phyloP scores from a whole-genome alignment of 2,113 vertebrate genomes.

The Oncorhynchus nerka region DNA sequence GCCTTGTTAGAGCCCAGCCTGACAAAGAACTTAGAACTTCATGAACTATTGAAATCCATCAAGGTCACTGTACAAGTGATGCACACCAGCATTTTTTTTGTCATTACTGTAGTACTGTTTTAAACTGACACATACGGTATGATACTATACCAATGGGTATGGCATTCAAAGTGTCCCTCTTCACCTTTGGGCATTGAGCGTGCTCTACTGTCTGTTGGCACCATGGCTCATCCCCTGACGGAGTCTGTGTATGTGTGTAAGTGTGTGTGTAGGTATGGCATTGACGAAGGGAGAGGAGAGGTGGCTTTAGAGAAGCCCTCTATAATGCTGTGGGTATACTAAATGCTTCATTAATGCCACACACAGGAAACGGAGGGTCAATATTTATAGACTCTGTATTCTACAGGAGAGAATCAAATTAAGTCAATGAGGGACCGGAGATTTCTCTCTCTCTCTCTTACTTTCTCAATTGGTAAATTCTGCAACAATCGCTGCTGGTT shows the following conservation, averaged over 20 bases:
- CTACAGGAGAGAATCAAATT: slow-evolving; percentile 68
- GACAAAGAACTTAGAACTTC: neutral
- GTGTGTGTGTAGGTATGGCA: slow-evolving; percentile 23
- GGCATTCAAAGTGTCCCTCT: neutral
- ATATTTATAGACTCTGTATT: slow-evolving; percentile 76
- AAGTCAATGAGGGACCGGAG: slow-evolving; percentile 64
- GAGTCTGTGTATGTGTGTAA: neutral
- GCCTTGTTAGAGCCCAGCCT: neutral
- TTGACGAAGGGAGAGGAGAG: slow-evolving; percentile 49
- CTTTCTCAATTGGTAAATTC: slow-evolving; percentile 61
- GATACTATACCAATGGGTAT: no score
- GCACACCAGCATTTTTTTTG: neutral
- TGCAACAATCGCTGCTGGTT: slow-evolving; percentile 57
- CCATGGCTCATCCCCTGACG: slow-evolving; percentile 5
- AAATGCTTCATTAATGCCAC: slow-evolving; percentile 75
- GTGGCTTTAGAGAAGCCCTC: slow-evolving; percentile 66
- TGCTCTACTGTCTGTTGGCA: slow-evolving; percentile 21
- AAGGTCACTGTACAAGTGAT: neutral
- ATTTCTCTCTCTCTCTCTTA: slow-evolving; percentile 56
- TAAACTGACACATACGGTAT: neutral
- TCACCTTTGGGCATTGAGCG: neutral
- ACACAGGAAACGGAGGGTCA: slow-evolving; percentile 72
- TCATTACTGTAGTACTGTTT: neutral
- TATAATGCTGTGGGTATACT: slow-evolving; percentile 69
- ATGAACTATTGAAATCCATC: neutral